Conservation (phyloP, 2,888 invertebrate species). For the Elgonia sp. region DNA sequence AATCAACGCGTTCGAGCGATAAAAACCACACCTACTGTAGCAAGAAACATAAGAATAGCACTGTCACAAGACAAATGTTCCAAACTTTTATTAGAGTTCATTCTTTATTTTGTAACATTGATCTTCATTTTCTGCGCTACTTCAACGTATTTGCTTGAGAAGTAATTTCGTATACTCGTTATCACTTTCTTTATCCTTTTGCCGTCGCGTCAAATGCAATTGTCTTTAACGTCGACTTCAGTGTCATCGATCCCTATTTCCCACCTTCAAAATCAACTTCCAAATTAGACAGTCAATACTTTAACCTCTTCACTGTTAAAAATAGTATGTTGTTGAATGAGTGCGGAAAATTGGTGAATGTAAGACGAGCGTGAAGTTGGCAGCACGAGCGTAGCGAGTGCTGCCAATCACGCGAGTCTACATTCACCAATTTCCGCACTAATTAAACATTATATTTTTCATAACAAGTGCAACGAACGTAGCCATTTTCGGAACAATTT, state of each 20-base stretch:
- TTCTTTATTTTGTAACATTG: slow-evolving; percentile 51
- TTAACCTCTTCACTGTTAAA: too few relatives aligned
- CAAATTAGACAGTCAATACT: background rate
- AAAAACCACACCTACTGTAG: slow-evolving; percentile 8
- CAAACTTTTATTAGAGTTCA: slow-evolving; percentile 57
- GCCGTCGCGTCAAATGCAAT: slow-evolving; percentile 6
- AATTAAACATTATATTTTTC: too few relatives aligned
- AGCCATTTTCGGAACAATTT: too few relatives aligned
- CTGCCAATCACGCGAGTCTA: too few relatives aligned
- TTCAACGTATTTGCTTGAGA: slow-evolving; percentile 56
- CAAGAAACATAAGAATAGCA: slow-evolving; percentile 43
- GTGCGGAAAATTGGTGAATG: too few relatives aligned
- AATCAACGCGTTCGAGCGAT: background rate
- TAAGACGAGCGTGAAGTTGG: too few relatives aligned
- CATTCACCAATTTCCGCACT: too few relatives aligned
- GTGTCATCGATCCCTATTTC: background rate
- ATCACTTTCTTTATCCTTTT: slow-evolving; percentile 36
- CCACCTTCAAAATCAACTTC: background rate
- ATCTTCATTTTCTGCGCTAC: slow-evolving; percentile 66
- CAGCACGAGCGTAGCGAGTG: too few relatives aligned
- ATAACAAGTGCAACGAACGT: too few relatives aligned
- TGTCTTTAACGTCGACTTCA: slow-evolving; percentile 3
- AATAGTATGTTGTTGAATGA: too few relatives aligned
- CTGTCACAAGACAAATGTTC: slow-evolving; percentile 56
- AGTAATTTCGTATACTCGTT: slow-evolving; percentile 58